Evolutionary conservation across 2,113 vertebrate species (phyloP).

Genomic region (Macrotis lagotis): DNA sequence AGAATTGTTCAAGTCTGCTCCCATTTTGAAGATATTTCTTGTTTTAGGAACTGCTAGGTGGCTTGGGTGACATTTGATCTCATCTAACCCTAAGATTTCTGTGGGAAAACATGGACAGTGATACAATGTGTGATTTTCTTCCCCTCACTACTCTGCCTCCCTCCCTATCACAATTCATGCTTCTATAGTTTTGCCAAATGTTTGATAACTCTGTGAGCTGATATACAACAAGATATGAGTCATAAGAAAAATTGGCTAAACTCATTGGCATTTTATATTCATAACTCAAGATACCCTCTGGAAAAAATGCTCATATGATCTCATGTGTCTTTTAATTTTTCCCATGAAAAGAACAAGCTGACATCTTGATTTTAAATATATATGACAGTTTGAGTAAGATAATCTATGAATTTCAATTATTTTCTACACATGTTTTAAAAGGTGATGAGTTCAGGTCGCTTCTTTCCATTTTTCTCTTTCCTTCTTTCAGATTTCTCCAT

Average conservation of each 20-base stretch:
- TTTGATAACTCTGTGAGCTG: background rate
- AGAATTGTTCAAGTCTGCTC: background rate
- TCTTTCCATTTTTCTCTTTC: background rate
- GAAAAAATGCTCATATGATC: slow-evolving; percentile 22
- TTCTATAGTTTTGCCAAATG: background rate
- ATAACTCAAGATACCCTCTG: slow-evolving; percentile 21
- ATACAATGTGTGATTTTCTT: background rate
- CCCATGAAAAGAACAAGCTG: slow-evolving; percentile 8
- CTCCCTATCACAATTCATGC: background rate
- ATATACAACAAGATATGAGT: slow-evolving; percentile 1
- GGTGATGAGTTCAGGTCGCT: background rate
- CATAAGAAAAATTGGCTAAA: slow-evolving; percentile 37
- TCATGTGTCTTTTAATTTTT: slow-evolving; percentile 22
- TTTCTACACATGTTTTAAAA: slow-evolving; percentile 8
- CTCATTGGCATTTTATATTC: slow-evolving; percentile 34
- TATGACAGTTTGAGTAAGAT: background rate
- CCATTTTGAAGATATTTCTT: background rate
- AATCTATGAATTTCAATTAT: background rate
- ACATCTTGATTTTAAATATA: background rate
- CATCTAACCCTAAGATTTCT: background rate
- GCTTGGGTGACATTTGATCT: background rate
- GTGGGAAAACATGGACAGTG: background rate
- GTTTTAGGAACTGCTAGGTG: background rate
- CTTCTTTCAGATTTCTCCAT: background rate
- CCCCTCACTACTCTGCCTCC: background rate